Evolutionary conservation across 1,140 invertebrate genomes (phyloP).

Genomic region (Euwallacea similis): DNA sequence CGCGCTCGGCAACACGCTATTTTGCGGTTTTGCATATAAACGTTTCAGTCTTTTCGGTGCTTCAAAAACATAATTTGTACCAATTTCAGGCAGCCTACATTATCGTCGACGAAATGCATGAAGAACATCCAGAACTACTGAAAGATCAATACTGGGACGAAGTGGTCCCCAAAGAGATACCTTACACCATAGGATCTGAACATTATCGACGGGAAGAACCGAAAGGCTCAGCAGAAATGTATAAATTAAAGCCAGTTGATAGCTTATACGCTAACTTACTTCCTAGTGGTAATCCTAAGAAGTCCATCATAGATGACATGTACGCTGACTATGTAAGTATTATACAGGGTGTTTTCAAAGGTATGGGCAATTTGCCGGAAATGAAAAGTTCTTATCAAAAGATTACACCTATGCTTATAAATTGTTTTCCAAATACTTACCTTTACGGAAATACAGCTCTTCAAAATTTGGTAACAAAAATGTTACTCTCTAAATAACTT

Average conservation of each 20-base stretch:
- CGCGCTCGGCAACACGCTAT: too few species aligned
- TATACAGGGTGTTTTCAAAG: too few species aligned
- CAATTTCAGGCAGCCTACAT: slow-evolving; percentile 77
- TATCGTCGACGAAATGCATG: slow-evolving; percentile 91
- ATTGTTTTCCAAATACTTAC: too few species aligned
- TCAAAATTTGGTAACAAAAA: not conserved
- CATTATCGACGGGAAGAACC: slow-evolving; percentile 79
- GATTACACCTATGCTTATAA: too few species aligned
- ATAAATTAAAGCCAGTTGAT: slow-evolving; percentile 80
- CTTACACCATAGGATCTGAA: slow-evolving; percentile 82
- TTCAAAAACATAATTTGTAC: too few species aligned
- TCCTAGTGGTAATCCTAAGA: slow-evolving; percentile 52
- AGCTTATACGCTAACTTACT: slow-evolving; percentile 76
- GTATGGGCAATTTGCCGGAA: too few species aligned
- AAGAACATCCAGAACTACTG: slow-evolving; percentile 83
- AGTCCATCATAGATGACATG: slow-evolving; percentile 71
- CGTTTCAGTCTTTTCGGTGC: not conserved
- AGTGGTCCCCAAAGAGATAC: slow-evolving; percentile 83
- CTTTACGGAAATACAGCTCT: too few species aligned
- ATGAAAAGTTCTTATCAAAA: not conserved
- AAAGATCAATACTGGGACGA: slow-evolving; percentile 91
- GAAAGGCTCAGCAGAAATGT: slow-evolving; percentile 80
- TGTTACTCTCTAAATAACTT: not conserved
- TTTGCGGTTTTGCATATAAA: too few species aligned
- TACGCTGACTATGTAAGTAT: slow-evolving; percentile 82